Conservation (phyloP, 2,113 vertebrate genomes). For the Hepsetus odoe region DNA sequence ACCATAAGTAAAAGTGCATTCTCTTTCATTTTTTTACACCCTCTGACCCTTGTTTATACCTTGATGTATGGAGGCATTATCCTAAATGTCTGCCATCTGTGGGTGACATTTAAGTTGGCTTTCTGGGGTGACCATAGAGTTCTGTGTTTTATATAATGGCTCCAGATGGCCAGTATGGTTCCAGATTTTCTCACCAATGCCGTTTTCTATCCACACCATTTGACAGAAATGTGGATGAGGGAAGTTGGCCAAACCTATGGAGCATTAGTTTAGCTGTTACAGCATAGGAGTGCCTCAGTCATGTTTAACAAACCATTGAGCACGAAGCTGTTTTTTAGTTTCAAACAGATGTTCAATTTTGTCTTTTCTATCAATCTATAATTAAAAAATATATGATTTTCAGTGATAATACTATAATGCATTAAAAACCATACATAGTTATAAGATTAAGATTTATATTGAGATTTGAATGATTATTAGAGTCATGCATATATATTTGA, state of each 20-base stretch:
- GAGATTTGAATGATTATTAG: too few species aligned
- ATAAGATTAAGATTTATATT: too few species aligned
- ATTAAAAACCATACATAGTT: too few species aligned
- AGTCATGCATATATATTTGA: too few species aligned
- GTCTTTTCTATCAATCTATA: constrained; percentile 23
- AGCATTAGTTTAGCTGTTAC: constrained; percentile 37
- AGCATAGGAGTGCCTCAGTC: constrained; percentile 28
- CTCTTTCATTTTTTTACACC: neutral
- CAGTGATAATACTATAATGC: too few species aligned
- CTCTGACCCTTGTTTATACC: constrained; percentile 12
- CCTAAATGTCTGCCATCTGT: constrained; percentile 40
- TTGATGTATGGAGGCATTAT: constrained; percentile 23
- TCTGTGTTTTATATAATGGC: constrained; percentile 29
- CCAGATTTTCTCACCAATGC: constrained; percentile 9
- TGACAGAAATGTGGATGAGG: constrained; percentile 31
- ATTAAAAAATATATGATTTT: too few species aligned
- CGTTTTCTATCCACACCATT: constrained; percentile 37
- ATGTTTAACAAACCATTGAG: constrained; percentile 52
- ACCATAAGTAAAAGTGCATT: neutral
- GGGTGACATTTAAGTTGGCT: constrained; percentile 39
- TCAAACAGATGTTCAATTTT: constrained; percentile 45
- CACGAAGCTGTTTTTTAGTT: neutral
- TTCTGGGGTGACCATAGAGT: constrained; percentile 11
- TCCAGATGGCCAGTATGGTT: constrained; percentile 42
- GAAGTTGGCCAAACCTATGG: constrained; percentile 46